Conservation (phyloP, 35 echinoderm and acorn worm genomes). For the Stichopus chloronotus region DNA sequence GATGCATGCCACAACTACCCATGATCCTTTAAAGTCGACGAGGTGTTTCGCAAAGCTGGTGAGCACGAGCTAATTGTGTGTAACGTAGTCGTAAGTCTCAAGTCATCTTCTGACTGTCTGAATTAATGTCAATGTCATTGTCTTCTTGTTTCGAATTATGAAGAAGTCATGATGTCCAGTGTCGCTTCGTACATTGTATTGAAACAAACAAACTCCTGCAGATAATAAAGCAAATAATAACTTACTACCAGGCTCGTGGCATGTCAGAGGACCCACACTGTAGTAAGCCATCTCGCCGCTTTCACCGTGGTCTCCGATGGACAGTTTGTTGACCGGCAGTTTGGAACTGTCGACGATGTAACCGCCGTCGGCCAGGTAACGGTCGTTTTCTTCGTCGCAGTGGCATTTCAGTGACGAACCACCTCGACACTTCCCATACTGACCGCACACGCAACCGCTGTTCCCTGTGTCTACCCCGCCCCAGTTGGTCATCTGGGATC, state of each 20-base stretch:
- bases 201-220: not conserved
- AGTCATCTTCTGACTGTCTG: too few species aligned
- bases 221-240: not conserved
- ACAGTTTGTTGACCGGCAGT: constrained; percentile 8
- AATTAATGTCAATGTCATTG: too few species aligned
- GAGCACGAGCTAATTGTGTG: too few species aligned
- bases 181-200: too few species aligned
- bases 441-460: constrained; percentile 29
- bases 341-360: not conserved
- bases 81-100: too few species aligned
- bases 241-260: not conserved
- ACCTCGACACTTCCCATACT: constrained; percentile 18
- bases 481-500: constrained; percentile 46
- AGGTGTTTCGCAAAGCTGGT: too few species aligned
- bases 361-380: not conserved
- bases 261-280: not conserved
- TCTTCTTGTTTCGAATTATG: too few species aligned
- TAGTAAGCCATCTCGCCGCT: not conserved
- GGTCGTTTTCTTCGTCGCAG: constrained; percentile 3
- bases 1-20: too few species aligned
- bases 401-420: not conserved
- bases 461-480: constrained; percentile 12
- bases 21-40: too few species aligned
- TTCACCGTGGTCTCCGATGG: not conserved
- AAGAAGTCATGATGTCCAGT: too few species aligned